Evolutionary conservation across 2,797 vertebrate genomes (phyloP).

Genomic region (Poliocrania exsul): DNA sequence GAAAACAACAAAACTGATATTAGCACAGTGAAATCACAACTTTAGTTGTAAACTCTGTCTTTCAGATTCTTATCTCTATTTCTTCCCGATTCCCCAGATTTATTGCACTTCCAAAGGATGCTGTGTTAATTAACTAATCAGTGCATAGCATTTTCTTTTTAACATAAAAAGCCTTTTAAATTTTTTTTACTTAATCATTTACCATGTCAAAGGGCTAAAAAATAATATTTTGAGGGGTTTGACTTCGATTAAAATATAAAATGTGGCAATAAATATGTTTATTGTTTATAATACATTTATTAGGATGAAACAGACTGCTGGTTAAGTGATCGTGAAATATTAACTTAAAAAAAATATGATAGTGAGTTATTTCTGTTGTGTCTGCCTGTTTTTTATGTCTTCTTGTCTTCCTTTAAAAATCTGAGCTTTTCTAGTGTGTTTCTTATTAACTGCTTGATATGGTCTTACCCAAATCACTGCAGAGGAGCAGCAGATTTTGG

Average conservation of each 20-base stretch:
- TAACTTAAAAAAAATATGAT: constrained; percentile 75
- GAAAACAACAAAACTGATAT: background rate
- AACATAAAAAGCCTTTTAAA: background rate
- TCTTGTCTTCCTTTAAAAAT: background rate
- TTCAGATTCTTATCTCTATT: background rate
- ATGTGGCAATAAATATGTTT: constrained; percentile 77
- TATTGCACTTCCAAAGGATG: constrained; percentile 34
- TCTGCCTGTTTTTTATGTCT: background rate
- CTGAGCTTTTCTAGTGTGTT: background rate
- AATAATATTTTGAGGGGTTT: constrained; percentile 63
- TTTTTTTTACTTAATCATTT: constrained; percentile 48
- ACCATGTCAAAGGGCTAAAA: constrained; percentile 31
- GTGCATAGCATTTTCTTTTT: constrained; percentile 18
- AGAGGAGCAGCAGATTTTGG: background rate
- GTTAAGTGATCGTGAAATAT: constrained; percentile 78
- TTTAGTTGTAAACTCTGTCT: background rate
- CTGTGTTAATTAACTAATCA: constrained; percentile 22
- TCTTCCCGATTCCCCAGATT: constrained; percentile 24
- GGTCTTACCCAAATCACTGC: background rate
- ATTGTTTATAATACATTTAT: constrained; percentile 72
- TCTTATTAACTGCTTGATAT: background rate
- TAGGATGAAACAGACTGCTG: constrained; percentile 71
- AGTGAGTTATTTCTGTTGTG: constrained; percentile 51
- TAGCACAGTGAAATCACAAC: background rate
- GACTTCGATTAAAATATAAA: constrained; percentile 77